Base-by-base conservation (phyloP, 1,140 invertebrate genomes). In the Drosophila hydei region DNA sequence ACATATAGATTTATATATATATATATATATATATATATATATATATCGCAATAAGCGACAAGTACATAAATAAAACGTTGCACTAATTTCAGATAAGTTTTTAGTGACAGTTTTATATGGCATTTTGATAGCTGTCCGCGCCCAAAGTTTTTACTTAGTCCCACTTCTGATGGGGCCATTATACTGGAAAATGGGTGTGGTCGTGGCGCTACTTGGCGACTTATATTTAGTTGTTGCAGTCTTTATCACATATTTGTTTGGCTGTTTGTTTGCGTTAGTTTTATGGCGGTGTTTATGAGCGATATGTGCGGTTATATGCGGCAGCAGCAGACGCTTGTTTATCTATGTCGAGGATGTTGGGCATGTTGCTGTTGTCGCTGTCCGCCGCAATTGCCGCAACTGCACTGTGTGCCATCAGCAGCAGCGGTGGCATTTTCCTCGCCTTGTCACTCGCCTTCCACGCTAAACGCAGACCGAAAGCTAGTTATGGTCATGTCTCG, bases 231-330 rank as follows among this genome's bases (percentile, higher is more conserved):
- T 64, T 70, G 79, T 61, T 62, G 55, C 60, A 54, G 58, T 69
- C 63, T 87, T 87, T 85, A 87, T 85, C 81, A 70, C 77, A 85
- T 85, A 87, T 87, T 85, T 85, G 77, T 77, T 85, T 77, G 60
- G 59, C 9, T 71, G 81, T 77, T 85, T 80, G 81, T 69, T 70
- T 69, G 80, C 58, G 59, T 85, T 75, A 72, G 70, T 85, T 85
- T 85, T 87, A 85, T 85, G 81, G 65, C 77, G 48, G 70, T 76
- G 81, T 80, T 85, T 85, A 85, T 85, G 81, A 81, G 75, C 81
- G 71, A 87, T 85, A 80, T 87, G 64, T 85, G 80, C 76, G 80
- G 80, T 79, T 85, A 85, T 79, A 63, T 43, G 63, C 64, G 63
- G 59, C 60, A 51, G 47, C 72, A 78, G 33, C 72, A 76, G 73